A percentile compares a stretch with the other conserved stretches of the same genome.
Evolutionary conservation across 2,888 invertebrate genomes (phyloP).

Genomic region (Hetaerina titia): DNA sequence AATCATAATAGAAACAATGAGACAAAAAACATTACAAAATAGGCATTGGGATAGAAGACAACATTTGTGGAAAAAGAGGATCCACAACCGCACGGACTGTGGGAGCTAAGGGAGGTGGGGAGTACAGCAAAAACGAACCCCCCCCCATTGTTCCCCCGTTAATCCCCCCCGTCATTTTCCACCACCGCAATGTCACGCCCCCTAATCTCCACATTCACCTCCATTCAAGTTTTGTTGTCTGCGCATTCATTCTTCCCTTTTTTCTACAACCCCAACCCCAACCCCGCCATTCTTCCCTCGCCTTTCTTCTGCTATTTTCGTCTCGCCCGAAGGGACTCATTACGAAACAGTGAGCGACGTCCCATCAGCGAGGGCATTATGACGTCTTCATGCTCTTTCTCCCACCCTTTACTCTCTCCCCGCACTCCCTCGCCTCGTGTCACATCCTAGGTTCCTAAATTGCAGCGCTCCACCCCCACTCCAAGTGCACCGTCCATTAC

Average conservation of each 20-base stretch:
- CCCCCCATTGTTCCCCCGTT: neutral
- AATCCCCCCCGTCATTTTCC: neutral
- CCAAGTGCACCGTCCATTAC: neutral
- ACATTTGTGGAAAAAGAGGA: too few species aligned
- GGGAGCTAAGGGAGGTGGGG: neutral
- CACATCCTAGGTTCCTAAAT: neutral
- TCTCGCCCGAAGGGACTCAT: neutral
- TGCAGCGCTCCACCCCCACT: neutral
- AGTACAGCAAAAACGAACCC: neutral
- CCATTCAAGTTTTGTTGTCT: neutral
- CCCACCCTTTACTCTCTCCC: neutral
- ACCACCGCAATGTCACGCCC: neutral
- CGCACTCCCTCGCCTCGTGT: neutral
- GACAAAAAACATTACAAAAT: neutral
- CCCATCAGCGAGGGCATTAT: neutral
- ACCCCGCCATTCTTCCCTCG: neutral
- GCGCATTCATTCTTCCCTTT: neutral
- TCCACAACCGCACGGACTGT: neutral
- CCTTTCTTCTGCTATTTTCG: neutral
- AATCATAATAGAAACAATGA: neutral
- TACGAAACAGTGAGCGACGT: constrained; percentile 18
- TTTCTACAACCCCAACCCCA: neutral
- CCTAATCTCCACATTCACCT: neutral
- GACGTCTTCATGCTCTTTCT: neutral
- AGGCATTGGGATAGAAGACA: too few species aligned